These are phyloP conservation scores for Opisthocomus hoazin DNA, from an alignment of 2,113 vertebrate species.

Conservation along the genomic window DNA sequence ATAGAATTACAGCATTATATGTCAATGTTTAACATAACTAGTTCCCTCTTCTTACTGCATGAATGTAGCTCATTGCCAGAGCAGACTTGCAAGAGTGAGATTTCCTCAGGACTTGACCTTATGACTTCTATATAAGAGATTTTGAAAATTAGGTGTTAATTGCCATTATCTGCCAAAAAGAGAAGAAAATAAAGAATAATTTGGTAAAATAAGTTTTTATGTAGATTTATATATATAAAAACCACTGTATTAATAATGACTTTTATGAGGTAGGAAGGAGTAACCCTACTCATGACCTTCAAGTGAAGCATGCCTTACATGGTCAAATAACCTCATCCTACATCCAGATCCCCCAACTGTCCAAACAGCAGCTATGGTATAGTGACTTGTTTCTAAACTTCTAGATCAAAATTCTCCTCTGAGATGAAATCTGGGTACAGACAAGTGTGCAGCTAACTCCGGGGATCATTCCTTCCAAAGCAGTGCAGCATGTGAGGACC, in stretches of 20 bases:
- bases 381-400: not conserved
- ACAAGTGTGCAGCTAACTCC: not conserved
- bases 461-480: not conserved
- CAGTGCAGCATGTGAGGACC: not conserved
- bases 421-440: not conserved
- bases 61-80: not conserved
- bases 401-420: not conserved
- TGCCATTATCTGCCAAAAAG: not conserved
- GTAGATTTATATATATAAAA: not conserved
- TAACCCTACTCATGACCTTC: not conserved
- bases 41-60: not conserved
- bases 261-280: not conserved
- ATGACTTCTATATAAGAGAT: not conserved
- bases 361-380: not conserved
- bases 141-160: not conserved
- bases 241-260: not conserved
- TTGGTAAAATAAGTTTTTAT: not conserved
- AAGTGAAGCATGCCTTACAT: not conserved
- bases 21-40: not conserved
- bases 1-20: not conserved
- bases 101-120: accelerated
- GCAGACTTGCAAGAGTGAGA: not conserved
- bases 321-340: not conserved
- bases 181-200: not conserved
- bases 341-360: not conserved